Evolutionary conservation across 2,888 invertebrate genomes (phyloP).

Genomic region (Calameuta filiformis): DNA sequence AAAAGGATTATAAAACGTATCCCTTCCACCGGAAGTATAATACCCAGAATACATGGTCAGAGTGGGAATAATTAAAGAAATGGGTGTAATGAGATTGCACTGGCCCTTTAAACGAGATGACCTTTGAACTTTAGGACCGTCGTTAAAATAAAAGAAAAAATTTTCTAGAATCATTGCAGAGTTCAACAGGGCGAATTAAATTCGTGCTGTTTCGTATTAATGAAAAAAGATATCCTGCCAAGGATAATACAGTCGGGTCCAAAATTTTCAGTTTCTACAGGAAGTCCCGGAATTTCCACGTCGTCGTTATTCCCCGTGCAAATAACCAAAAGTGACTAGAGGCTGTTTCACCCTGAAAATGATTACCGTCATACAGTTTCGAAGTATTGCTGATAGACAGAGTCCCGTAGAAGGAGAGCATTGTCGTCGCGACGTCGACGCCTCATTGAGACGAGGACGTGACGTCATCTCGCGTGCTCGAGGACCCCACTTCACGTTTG

Average conservation of each 20-base stretch:
- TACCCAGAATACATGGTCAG: background rate
- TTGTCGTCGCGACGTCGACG: slow-evolving; percentile 3
- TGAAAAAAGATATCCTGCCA: background rate
- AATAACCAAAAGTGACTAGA: background rate
- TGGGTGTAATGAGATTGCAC: background rate
- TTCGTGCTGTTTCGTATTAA: background rate
- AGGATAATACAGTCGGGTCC: background rate
- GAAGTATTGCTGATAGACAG: background rate
- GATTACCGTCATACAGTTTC: background rate
- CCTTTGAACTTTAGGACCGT: background rate
- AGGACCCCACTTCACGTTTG: slow-evolving; percentile 47
- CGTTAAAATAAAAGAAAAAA: background rate
- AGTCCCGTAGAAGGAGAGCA: background rate
- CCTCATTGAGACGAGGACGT: slow-evolving; percentile 21
- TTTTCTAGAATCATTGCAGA: background rate
- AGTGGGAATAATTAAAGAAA: background rate
- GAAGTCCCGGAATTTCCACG: no score
- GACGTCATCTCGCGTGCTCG: slow-evolving; percentile 51
- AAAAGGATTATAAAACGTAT: background rate
- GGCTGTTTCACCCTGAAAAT: background rate
- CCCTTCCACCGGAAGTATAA: background rate
- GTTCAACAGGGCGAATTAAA: background rate
- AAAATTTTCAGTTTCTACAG: no score
- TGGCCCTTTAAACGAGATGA: background rate
- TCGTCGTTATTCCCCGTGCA: background rate